Conservation (phyloP, 2,888 invertebrate species). For the Melinaea menophilus region DNA sequence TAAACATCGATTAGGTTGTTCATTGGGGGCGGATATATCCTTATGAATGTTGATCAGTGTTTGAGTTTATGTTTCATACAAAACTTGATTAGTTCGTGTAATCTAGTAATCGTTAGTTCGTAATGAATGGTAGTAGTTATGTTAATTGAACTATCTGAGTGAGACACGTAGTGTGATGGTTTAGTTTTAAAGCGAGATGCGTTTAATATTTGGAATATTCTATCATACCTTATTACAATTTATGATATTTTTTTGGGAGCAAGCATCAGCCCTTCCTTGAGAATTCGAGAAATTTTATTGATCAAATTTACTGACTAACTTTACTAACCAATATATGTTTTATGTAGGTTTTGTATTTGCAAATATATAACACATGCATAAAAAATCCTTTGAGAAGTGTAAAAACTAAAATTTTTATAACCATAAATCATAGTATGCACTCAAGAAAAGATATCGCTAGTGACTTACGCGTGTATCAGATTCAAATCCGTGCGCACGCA, state of each 20-base stretch:
- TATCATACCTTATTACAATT: no score
- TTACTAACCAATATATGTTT: no score
- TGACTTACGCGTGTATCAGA: slow-evolving; percentile 41
- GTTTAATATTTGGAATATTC: no score
- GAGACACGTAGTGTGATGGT: no score
- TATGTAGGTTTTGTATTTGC: no score
- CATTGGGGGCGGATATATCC: slow-evolving; percentile 17
- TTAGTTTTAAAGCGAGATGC: not conserved
- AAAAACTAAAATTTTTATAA: not conserved
- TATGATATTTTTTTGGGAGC: no score
- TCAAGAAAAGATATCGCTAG: slow-evolving; percentile 19
- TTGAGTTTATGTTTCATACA: slow-evolving; percentile 5
- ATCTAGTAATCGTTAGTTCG: slow-evolving; percentile 11
- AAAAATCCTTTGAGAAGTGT: not conserved
- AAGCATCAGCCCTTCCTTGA: no score
- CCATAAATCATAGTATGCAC: not conserved
- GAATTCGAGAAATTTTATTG: no score
- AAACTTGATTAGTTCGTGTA: slow-evolving; percentile 13
- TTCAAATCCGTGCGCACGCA: slow-evolving; percentile 47
- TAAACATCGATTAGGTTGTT: slow-evolving; percentile 18
- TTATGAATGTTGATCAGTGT: slow-evolving; percentile 18
- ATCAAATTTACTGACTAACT: no score
- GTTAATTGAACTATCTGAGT: slow-evolving; percentile 9
- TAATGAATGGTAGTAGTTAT: slow-evolving; percentile 10
- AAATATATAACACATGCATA: no score